A percentile compares a stretch with the other conserved stretches of the same genome.
Conservation (phyloP, 2,888 invertebrate species). For the Hipparchia sbordonii region DNA sequence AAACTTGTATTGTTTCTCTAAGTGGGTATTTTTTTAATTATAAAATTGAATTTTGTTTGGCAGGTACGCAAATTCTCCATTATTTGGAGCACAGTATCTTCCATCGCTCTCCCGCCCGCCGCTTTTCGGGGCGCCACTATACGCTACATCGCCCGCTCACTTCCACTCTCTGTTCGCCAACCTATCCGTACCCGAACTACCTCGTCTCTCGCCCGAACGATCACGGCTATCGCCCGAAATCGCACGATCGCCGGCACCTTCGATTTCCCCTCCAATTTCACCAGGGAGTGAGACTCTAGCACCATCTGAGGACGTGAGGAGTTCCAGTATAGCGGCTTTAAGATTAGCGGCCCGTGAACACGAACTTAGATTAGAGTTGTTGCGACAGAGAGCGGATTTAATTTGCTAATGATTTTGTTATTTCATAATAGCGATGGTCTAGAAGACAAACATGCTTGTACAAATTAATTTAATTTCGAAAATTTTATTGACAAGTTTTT, state of each 20-base stretch:
- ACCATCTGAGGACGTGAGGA: conserved; percentile 86
- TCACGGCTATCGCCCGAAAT: conserved; percentile 57
- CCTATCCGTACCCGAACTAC: conserved; percentile 83
- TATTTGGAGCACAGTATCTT: conserved; percentile 72
- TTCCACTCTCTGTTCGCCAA: conserved; percentile 94
- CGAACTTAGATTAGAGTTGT: conserved; percentile 89
- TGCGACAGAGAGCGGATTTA: conserved; percentile 86
- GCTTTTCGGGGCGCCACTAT: conserved; percentile 72
- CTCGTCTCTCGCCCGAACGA: conserved; percentile 67
- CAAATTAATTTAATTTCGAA: too few relatives aligned
- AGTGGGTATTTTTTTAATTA: not conserved
- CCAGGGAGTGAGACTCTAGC: conserved; percentile 77
- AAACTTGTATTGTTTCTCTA: too few relatives aligned
- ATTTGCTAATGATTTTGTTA: conserved; percentile 58
- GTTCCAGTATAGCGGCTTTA: conserved; percentile 93
- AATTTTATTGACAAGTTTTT: too few relatives aligned
- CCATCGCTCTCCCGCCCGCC: conserved; percentile 69
- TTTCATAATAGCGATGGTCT: not conserved
- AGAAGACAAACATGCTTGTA: too few relatives aligned
- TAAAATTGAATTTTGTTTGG: conserved; percentile 28
- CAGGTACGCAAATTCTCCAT: conserved; percentile 73
- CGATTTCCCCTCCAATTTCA: conserved; percentile 81
- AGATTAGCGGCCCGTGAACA: conserved; percentile 94
- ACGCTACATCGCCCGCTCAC: conserved; percentile 82
- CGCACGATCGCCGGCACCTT: conserved; percentile 64